Evolutionary conservation across 1,140 invertebrate genomes (phyloP), one percentile per base, ranked within the genome.

Genomic region (Nephila pilipes): DNA sequence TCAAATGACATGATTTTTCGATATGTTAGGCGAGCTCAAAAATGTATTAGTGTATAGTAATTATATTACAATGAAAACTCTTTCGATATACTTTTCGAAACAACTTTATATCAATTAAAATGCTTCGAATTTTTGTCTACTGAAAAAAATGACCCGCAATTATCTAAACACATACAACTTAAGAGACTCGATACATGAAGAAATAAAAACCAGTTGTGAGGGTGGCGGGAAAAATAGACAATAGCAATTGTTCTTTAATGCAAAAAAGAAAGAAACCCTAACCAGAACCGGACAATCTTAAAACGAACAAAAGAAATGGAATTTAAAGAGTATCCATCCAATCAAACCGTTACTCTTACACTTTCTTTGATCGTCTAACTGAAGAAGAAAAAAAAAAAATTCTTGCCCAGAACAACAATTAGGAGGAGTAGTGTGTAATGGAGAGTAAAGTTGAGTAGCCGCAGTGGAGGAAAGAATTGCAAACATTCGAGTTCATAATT

Each of bases 331-430:
- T 16, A 69, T 32, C 5, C 20, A 75, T 36, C 29, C 69, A 32
- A 75, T 65, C 69, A 36, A 75, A 75, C 69, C 69, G 69, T 75
- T 32, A 75, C 29, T n/a, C n/a, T 75, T 75, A 32, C 25, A 75
- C 69, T 32, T 36, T 75, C 69, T 75, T 75, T 36, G 69, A 75
- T 75, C 69, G 36, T 16, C 69, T 75, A 75, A 75, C 36, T 75
- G 18, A 5, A 25, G 69, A 36, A 20, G 69, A 75, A 75, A 32
- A 29, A 69, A 69, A 69, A 18, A 18, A 32, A 65, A 65, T 65
- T 20, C 3, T 29, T 18, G 5, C 69, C 18, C 18, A 18, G 69
- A 75, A 75, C 29, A 75, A 25, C 12, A 5, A 36, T 75, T 20
- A 32, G 16, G 29, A 32, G 16, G 29, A 75, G 29, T 29, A 65